Percentiles rank a stretch among this genome's conserved stretches.
These are phyloP conservation scores for Tichodroma muraria DNA, from an alignment of 2,113 vertebrate genomes.

Conservation along the genomic window DNA sequence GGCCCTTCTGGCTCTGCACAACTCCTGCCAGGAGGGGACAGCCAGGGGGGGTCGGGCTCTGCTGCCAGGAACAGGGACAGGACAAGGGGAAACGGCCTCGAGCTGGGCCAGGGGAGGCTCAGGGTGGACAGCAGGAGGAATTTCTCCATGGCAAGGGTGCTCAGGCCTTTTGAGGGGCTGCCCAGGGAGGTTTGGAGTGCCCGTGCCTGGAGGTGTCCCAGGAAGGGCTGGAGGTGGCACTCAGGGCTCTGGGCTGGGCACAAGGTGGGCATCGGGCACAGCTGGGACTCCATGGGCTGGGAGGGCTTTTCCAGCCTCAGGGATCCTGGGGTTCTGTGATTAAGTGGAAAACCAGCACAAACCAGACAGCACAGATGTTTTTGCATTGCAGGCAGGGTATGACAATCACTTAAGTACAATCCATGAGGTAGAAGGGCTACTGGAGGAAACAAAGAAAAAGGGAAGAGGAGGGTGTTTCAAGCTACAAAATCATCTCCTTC, in stretches of 20 bases:
- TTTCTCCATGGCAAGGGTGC: background rate
- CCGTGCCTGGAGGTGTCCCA: background rate
- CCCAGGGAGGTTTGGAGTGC: background rate
- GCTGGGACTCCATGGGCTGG: background rate
- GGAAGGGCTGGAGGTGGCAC: background rate
- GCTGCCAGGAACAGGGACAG: background rate
- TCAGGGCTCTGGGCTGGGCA: background rate
- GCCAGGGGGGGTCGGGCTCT: background rate
- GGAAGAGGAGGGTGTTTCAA: background rate
- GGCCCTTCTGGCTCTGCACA: background rate
- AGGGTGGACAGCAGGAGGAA: background rate
- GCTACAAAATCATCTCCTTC: background rate
- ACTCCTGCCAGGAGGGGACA: background rate
- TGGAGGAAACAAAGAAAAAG: background rate
- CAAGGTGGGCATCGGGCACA: no score
- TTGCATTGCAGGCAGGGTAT: background rate
- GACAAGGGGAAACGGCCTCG: background rate
- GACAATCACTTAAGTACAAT: background rate
- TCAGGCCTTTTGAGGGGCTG: background rate
- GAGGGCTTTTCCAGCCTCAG: background rate
- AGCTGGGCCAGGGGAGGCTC: background rate
- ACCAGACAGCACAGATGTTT: background rate
- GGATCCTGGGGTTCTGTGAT: rapidly evolving
- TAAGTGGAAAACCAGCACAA: background rate
- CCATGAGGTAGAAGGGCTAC: background rate